phyloP scores from a whole-genome alignment of 2,888 invertebrate species.

The Polydrusus pterygomalis region DNA sequence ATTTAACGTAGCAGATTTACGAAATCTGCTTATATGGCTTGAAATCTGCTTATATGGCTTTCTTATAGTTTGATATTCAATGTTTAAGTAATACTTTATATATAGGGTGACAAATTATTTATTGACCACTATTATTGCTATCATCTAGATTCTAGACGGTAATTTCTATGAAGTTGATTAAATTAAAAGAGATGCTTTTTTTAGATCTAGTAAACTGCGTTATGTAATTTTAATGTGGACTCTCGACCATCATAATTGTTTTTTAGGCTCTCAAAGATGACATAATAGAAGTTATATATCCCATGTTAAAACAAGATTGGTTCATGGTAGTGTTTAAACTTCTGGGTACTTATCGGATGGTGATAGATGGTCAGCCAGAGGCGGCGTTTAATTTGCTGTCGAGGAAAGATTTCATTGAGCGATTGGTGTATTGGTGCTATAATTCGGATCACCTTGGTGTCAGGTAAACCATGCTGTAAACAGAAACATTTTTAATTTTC shows the following conservation, averaged over 20 bases:
- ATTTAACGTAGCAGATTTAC: no score
- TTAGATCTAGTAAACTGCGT: no score
- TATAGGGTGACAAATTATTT: no score
- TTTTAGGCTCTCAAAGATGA: conserved; percentile 79
- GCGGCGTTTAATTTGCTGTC: conserved; percentile 81
- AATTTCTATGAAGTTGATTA: no score
- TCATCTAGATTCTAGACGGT: no score
- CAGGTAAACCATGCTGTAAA: conserved; percentile 64
- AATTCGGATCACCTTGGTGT: conserved; percentile 89
- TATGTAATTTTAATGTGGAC: no score
- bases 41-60: no score
- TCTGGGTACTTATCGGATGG: conserved; percentile 89
- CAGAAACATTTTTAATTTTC: not conserved
- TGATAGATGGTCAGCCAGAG: conserved; percentile 88
- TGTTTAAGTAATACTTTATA: no score
- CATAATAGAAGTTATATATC: conserved; percentile 82
- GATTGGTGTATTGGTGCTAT: conserved; percentile 84
- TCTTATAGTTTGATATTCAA: no score
- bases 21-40: no score
- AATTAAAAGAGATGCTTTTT: no score
- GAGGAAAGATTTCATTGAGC: conserved; percentile 78
- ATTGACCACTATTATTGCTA: no score
- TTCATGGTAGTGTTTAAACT: conserved; percentile 91
- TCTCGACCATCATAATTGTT: not conserved
- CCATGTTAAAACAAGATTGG: conserved; percentile 80